A percentile compares a stretch with the other conserved stretches of the same genome.
phyloP scores from a whole-genome alignment of 2,113 vertebrate species.

The Irena cyanogastra region DNA sequence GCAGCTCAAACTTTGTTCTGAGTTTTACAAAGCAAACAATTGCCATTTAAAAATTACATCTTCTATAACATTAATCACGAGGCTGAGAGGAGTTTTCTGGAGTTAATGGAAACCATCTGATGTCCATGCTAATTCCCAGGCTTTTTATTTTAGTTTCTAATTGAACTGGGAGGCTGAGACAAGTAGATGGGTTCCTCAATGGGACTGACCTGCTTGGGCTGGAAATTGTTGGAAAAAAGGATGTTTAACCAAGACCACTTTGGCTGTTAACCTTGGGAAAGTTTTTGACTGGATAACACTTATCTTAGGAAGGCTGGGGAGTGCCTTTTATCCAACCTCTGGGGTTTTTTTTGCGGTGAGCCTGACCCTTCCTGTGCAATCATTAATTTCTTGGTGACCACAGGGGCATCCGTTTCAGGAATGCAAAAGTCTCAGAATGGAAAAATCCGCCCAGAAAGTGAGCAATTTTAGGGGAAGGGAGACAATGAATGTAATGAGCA shows the following conservation, averaged over 20 bases:
- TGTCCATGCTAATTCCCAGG: slow-evolving; percentile 37
- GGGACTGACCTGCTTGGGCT: slow-evolving; percentile 24
- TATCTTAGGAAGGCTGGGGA: background rate
- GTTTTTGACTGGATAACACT: background rate
- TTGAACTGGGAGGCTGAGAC: slow-evolving; percentile 7
- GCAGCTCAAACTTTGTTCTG: background rate
- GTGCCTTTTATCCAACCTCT: background rate
- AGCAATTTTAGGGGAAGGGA: background rate
- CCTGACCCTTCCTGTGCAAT: background rate
- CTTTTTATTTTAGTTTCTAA: slow-evolving; percentile 38
- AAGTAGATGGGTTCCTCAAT: background rate
- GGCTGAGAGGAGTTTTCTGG: background rate
- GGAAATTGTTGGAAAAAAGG: background rate
- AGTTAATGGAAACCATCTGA: slow-evolving; percentile 62
- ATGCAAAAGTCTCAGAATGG: background rate
- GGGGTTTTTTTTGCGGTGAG: background rate
- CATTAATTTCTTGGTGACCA: background rate
- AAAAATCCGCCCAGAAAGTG: background rate
- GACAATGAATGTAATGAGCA: background rate
- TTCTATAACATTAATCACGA: background rate
- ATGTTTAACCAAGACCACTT: background rate
- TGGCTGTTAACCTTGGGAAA: slow-evolving; percentile 5
- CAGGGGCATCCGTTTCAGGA: background rate
- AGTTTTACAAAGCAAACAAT: slow-evolving; percentile 10
- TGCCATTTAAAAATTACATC: background rate